Percentiles rank a stretch among this genome's conserved stretches.
Evolutionary conservation across 2,113 vertebrate genomes (phyloP).

Genomic region (Monarcha castaneiventris): DNA sequence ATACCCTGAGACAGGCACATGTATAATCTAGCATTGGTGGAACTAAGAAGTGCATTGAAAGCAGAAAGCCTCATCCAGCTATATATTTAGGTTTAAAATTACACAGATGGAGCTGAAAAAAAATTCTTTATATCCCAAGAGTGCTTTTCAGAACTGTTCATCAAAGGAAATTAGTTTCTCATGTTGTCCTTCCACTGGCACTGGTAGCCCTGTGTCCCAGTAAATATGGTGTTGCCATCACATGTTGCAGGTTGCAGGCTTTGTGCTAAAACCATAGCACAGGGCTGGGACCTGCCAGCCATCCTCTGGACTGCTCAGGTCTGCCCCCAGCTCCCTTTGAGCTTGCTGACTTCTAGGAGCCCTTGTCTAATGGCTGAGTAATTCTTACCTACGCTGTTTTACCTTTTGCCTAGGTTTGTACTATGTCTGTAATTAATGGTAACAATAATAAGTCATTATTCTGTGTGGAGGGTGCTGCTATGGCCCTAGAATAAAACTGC

Average conservation of each 20-base stretch:
- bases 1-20: rapidly evolving
- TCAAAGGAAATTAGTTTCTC: neutral
- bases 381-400: neutral
- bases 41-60: neutral
- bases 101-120: neutral
- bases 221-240: neutral
- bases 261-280: neutral
- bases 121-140: neutral
- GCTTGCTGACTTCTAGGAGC: neutral
- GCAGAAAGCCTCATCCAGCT: neutral
- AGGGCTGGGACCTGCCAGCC: neutral
- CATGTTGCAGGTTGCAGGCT: neutral
- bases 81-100: neutral
- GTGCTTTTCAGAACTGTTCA: neutral
- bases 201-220: neutral
- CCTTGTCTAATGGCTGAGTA: neutral
- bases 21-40: rapidly evolving
- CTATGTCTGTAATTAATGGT: neutral
- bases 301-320: neutral
- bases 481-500: neutral
- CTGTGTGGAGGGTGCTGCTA: neutral
- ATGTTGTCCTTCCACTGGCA: neutral
- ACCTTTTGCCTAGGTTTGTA: neutral
- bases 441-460: neutral
- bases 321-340: neutral